These are phyloP conservation scores for Stichopus horrens DNA, from an alignment of 53 echinoderm and acorn worm genomes.

Conservation along the genomic window DNA sequence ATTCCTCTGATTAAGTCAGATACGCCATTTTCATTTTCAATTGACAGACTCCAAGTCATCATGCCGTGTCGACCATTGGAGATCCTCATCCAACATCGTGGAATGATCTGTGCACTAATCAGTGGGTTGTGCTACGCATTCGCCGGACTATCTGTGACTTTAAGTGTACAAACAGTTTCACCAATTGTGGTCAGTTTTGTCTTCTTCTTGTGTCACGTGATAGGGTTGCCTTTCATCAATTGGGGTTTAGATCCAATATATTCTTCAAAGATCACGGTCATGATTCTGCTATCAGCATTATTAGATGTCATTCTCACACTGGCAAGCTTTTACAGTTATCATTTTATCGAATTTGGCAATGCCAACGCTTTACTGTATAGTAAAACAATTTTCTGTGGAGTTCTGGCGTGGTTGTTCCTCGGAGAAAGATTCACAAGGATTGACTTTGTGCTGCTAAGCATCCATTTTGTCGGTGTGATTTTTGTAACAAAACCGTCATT, in stretches of 20 bases:
- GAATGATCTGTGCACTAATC: not conserved
- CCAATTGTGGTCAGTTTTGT: not conserved
- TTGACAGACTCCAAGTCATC: no score
- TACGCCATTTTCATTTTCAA: no score
- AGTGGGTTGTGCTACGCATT: not conserved
- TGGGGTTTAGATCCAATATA: not conserved
- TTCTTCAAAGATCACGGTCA: not conserved
- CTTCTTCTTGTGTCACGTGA: not conserved
- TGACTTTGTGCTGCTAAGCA: not conserved
- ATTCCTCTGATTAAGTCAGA: no score
- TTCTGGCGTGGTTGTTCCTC: not conserved
- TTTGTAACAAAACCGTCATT: not conserved
- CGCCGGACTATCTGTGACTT: not conserved
- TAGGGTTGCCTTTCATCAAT: not conserved
- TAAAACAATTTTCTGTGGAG: not conserved
- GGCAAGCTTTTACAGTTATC: not conserved
- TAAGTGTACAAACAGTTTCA: not conserved
- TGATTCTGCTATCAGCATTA: not conserved
- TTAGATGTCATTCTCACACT: not conserved
- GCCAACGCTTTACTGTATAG: not conserved
- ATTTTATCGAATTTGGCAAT: not conserved
- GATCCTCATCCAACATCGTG: not conserved
- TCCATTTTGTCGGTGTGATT: not conserved
- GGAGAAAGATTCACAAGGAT: not conserved
- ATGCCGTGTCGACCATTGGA: no score